phyloP scores from a whole-genome alignment of 2,113 vertebrate genomes.

The Dipodomys merriami region DNA sequence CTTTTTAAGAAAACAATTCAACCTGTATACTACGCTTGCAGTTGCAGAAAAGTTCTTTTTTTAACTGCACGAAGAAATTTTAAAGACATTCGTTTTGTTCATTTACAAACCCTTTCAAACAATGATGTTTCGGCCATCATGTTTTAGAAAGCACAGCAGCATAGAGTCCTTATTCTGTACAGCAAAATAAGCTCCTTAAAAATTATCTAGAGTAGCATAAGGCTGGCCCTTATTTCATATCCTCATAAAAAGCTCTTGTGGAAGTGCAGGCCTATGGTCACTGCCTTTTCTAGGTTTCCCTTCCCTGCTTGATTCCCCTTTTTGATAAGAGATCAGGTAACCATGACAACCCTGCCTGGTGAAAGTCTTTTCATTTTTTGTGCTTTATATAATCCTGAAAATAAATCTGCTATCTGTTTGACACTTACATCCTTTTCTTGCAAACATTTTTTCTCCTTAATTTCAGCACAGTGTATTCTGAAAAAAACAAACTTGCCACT shows the following conservation, averaged over 20 bases:
- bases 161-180: slow-evolving; percentile 19
- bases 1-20: slow-evolving; percentile 52
- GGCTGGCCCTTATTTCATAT: slow-evolving; percentile 40
- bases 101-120: slow-evolving; percentile 53
- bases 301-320: slow-evolving; percentile 67
- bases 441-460: slow-evolving; percentile 47
- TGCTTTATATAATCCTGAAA: slow-evolving; percentile 78
- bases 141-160: slow-evolving; percentile 47
- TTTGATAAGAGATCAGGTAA: slow-evolving; percentile 80
- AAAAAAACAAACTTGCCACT: slow-evolving; percentile 54
- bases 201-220: slow-evolving; percentile 42
- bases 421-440: slow-evolving; percentile 73
- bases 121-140: slow-evolving; percentile 24
- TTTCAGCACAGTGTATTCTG: slow-evolving; percentile 58
- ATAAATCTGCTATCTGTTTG: slow-evolving; percentile 78
- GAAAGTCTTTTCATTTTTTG: slow-evolving; percentile 71
- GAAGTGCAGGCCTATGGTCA: slow-evolving; percentile 46
- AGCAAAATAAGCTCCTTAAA: slow-evolving; percentile 59
- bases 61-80: background rate
- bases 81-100: slow-evolving; percentile 9
- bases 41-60: background rate
- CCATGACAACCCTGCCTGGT: slow-evolving; percentile 75
- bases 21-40: background rate
- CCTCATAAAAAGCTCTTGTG: slow-evolving; percentile 62
- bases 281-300: slow-evolving; percentile 65